Evolutionary conservation across 2,888 invertebrate genomes (phyloP), one percentile per base, ranked within the genome.

Genomic region (Tetramorium bicarinatum): DNA sequence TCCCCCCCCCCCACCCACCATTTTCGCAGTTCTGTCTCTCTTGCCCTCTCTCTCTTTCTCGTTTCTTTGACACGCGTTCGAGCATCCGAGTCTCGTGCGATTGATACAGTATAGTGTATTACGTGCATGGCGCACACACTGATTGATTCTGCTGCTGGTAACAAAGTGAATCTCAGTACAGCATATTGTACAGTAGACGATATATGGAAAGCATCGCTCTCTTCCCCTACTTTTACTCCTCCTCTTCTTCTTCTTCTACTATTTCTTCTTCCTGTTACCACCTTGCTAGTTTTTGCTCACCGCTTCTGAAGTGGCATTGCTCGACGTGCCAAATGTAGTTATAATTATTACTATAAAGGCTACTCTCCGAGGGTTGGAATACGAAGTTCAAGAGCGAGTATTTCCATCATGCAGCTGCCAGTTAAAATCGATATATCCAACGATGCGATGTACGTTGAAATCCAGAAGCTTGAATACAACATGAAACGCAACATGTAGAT

Each of bases 301-400:
- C 59, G 88, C 87, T 88, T 90, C 77, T 85, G 80, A 83, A 90
- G 87, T 90, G 90, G 89, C 89, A 89, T 87, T 84, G 88, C 88
- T 89, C 83, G 85, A 88, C 82, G 69, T 66, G 87, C 87, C 66
- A 77, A 81, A 34, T 44, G 80, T 80, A 85, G 89, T 87, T 86
- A 75, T 59, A 71, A 85, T 82, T 81, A 85, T 84, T 77, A 82
- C 56, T n/a, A 75, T 41, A 71, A 29, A 69, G 38, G 54, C 29
- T 72, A 34, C 66, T 41, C 29, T 34, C 29, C 29, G 66, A 72
- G 62, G 52, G 62, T 80, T 79, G 59, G 74, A 85, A 41, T 87
- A 74, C 80, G 47, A 25, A 59, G 79, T 82, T 79, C 84, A 59
- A 64, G 64, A 82, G 72, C 88, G 89, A 85, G 64, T 76, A 69